These are phyloP conservation scores for Ceryle rudis DNA, from an alignment of 2,797 vertebrate species.

Conservation along the genomic window DNA sequence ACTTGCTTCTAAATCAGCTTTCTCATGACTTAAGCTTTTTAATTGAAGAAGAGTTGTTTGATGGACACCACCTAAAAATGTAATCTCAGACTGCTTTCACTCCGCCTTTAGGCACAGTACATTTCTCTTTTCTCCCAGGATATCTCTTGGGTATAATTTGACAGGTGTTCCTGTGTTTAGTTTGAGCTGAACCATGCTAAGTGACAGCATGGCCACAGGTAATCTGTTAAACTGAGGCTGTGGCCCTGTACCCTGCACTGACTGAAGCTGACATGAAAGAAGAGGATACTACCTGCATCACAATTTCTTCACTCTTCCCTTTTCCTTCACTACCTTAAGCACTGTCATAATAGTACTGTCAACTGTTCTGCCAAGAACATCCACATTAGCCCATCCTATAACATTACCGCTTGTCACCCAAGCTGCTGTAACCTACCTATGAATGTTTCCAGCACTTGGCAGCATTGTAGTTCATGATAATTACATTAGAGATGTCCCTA, in stretches of 20 bases:
- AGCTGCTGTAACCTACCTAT: neutral
- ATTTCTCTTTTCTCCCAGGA: neutral
- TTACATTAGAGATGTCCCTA: neutral
- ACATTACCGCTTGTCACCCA: neutral
- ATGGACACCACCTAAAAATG: neutral
- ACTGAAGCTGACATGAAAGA: neutral
- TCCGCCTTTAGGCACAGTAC: neutral
- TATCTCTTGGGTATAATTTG: neutral
- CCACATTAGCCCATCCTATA: neutral
- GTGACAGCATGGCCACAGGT: accelerated
- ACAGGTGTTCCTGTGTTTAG: neutral
- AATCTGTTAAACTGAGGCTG: neutral
- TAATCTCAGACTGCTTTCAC: neutral
- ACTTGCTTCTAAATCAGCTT: neutral
- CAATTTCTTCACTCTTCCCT: neutral
- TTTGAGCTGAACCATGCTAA: neutral
- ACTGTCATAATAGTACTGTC: neutral
- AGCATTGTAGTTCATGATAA: neutral
- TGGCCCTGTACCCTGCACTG: neutral
- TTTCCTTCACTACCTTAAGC: neutral
- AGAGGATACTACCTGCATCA: neutral
- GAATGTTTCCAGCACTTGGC: neutral
- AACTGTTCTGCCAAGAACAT: neutral
- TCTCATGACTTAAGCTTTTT: neutral
- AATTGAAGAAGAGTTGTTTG: neutral